phyloP scores from a whole-genome alignment of 2,888 invertebrate genomes.

The Latrodectus elegans region DNA sequence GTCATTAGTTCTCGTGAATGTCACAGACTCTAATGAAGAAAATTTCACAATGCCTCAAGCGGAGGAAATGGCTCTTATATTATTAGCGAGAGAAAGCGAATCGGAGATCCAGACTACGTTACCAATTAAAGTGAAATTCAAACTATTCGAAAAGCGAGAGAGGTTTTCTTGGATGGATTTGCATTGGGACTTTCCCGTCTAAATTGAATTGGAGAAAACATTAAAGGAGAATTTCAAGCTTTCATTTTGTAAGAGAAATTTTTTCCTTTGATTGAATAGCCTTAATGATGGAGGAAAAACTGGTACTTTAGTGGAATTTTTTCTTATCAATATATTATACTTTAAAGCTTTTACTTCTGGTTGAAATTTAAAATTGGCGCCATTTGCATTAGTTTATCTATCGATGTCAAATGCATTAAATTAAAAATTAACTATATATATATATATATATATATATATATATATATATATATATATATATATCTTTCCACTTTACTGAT shows the following conservation, averaged over 20 bases:
- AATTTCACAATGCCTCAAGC: background rate
- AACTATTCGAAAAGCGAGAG: background rate
- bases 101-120: background rate
- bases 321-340: too few species aligned
- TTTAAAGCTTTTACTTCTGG: too few species aligned
- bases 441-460: too few species aligned
- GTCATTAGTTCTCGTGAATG: background rate
- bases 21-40: background rate
- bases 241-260: background rate
- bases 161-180: background rate
- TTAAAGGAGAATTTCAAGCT: background rate
- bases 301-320: too few species aligned
- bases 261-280: background rate
- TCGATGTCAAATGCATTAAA: too few species aligned
- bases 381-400: too few species aligned
- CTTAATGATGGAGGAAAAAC: background rate
- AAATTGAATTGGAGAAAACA: background rate
- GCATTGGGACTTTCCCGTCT: background rate
- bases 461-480: too few species aligned
- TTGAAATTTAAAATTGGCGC: too few species aligned
- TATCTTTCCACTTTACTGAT: too few species aligned
- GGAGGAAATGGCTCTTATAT: background rate
- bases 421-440: too few species aligned
- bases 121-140: background rate
- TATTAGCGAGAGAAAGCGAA: too few species aligned